A percentile compares a stretch with the other conserved stretches of the same genome.
Conservation (phyloP, 2,113 vertebrate species). For the Regulus satrapa region DNA sequence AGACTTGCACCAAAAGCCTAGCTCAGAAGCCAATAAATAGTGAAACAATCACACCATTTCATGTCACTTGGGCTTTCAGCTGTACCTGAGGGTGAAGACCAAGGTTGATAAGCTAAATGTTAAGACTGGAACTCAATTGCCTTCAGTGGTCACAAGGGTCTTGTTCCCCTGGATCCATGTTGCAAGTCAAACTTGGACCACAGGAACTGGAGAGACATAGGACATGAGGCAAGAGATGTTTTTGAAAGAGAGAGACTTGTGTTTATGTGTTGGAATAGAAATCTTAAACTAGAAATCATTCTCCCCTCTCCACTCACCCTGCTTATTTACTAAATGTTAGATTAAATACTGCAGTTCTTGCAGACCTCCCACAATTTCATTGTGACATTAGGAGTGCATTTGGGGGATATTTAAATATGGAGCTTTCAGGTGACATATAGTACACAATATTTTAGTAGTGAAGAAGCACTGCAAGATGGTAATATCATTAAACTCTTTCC, state of each 20-base stretch:
- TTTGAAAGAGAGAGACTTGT: background rate
- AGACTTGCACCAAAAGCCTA: background rate
- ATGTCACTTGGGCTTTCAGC: background rate
- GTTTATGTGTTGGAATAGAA: background rate
- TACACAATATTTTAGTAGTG: background rate
- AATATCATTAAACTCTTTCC: background rate
- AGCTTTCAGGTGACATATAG: background rate
- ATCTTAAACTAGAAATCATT: background rate
- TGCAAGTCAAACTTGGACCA: rapidly evolving
- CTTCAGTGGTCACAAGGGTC: background rate
- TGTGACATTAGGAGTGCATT: background rate
- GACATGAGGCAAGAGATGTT: rapidly evolving
- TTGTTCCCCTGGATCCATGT: background rate
- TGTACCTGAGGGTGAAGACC: background rate
- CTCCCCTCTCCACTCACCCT: background rate
- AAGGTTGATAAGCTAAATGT: background rate
- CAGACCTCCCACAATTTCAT: background rate
- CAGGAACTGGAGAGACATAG: background rate
- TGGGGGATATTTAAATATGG: background rate
- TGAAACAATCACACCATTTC: background rate
- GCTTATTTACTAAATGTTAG: background rate
- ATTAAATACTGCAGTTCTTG: background rate
- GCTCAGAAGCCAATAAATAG: background rate
- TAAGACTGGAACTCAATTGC: rapidly evolving
- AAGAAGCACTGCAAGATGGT: background rate